These are phyloP conservation scores for Ctenopoma multispine DNA, from an alignment of 2,797 vertebrate genomes.

Conservation along the genomic window DNA sequence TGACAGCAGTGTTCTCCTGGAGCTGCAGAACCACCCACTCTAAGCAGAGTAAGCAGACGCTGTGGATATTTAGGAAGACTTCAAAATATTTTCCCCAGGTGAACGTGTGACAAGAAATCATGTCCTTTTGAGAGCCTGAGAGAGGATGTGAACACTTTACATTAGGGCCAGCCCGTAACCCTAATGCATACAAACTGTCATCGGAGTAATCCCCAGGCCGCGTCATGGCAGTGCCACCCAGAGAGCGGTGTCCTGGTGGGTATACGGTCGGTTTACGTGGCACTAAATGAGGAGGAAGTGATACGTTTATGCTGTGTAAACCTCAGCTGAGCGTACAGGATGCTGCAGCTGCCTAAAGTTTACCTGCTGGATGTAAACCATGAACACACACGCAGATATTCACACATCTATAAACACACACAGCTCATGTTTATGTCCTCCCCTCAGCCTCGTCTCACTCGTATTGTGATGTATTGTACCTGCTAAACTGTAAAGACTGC, in stretches of 20 bases:
- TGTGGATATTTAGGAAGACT: constrained; percentile 54
- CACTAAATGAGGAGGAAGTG: constrained; percentile 75
- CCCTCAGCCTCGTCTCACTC: constrained; percentile 28
- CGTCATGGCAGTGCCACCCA: constrained; percentile 69
- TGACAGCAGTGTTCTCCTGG: constrained; percentile 53
- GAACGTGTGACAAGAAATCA: constrained; percentile 41
- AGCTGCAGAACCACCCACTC: constrained; percentile 56
- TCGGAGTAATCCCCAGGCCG: constrained; percentile 49
- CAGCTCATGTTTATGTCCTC: constrained; percentile 42
- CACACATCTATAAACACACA: constrained; percentile 25
- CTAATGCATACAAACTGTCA: constrained; percentile 76
- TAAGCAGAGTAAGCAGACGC: constrained; percentile 51
- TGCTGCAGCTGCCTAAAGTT: constrained; percentile 78
- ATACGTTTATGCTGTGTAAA: constrained; percentile 83
- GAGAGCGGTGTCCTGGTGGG: constrained; percentile 48
- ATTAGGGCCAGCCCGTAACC: constrained; percentile 1
- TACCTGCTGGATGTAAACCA: constrained; percentile 83
- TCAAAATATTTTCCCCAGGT: constrained; percentile 57
- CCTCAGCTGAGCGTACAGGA: constrained; percentile 60
- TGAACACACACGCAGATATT: constrained; percentile 23
- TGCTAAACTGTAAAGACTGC: constrained; percentile 31
- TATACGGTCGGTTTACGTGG: constrained; percentile 74
- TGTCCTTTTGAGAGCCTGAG: constrained; percentile 39
- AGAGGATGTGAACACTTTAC: constrained; percentile 64
- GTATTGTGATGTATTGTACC: constrained; percentile 42